Evolutionary conservation across 30 jellyfish, hydroid and myxozoan genomes (phyloP).

Genomic region (Mastigias papua): DNA sequence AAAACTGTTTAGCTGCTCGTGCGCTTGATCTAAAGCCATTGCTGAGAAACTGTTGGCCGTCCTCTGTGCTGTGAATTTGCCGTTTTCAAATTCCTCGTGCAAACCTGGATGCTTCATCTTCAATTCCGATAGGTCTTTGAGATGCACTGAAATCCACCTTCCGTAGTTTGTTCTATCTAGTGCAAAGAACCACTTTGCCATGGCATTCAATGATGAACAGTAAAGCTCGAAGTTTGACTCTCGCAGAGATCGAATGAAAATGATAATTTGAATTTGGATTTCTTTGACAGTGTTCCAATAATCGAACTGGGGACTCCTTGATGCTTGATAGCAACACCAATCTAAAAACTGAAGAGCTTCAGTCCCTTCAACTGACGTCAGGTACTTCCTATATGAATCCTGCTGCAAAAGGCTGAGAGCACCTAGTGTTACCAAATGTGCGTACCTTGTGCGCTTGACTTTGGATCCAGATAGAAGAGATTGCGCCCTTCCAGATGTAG

Average conservation of each 20-base stretch:
- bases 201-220: background rate
- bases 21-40: constrained; percentile 65
- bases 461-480: constrained; percentile 6
- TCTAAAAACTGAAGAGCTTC: constrained; percentile 1
- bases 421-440: constrained; percentile 50
- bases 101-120: constrained; percentile 34
- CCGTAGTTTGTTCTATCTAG: constrained; percentile 62
- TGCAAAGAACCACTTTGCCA: constrained; percentile 61
- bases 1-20: constrained; percentile 42
- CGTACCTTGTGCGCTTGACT: constrained; percentile 21
- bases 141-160: constrained; percentile 43
- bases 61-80: constrained; percentile 30
- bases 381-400: too few species aligned
- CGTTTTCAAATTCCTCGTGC: constrained; percentile 42
- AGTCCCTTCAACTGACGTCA: constrained; percentile 15
- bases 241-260: constrained; percentile 30
- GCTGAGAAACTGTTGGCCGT: constrained; percentile 14
- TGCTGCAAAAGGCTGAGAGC: constrained; percentile 34
- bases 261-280: constrained; percentile 27
- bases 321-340: constrained; percentile 26
- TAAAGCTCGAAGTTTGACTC: constrained; percentile 34
- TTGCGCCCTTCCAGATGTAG: constrained; percentile 62
- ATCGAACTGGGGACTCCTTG: constrained; percentile 31
- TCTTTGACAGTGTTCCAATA: constrained; percentile 37
- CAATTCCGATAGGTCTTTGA: constrained; percentile 21